Conservation (phyloP, 2,797 vertebrate species). For the Graptemys geographica region DNA sequence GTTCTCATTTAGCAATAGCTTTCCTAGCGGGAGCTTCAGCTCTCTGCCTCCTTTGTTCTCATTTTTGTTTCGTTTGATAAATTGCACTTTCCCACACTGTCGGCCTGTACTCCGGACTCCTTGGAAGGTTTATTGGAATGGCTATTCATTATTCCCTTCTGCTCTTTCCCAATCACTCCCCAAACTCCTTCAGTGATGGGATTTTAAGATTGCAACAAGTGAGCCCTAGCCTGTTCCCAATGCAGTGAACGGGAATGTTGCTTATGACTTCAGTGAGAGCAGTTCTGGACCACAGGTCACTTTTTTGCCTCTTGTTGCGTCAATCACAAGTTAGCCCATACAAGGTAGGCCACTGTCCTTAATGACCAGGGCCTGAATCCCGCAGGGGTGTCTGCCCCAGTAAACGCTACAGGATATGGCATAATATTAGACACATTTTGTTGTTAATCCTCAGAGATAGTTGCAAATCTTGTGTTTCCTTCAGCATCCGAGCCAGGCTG, state of each 20-base stretch:
- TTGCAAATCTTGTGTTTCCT: background rate
- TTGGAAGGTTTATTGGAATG: background rate
- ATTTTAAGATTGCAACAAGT: background rate
- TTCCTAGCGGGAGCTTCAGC: background rate
- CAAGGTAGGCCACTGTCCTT: background rate
- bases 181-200: background rate
- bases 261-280: slow-evolving; percentile 10
- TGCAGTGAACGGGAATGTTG: background rate
- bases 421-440: background rate
- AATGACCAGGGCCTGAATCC: background rate
- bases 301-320: background rate
- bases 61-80: background rate
- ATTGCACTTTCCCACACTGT: background rate
- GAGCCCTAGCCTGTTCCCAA: background rate
- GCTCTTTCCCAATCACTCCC: background rate
- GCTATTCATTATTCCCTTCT: background rate
- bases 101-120: background rate
- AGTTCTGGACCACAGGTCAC: background rate
- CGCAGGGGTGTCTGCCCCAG: background rate
- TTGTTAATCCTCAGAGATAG: slow-evolving; percentile 2
- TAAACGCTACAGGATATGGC: background rate
- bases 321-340: background rate
- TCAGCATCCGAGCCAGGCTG: slow-evolving; percentile 21
- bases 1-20: background rate
- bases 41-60: background rate